Evolutionary conservation across 2,888 invertebrate genomes (phyloP), one percentile per base, ranked within the genome.

Genomic region (Sceliomorpha sp.): DNA sequence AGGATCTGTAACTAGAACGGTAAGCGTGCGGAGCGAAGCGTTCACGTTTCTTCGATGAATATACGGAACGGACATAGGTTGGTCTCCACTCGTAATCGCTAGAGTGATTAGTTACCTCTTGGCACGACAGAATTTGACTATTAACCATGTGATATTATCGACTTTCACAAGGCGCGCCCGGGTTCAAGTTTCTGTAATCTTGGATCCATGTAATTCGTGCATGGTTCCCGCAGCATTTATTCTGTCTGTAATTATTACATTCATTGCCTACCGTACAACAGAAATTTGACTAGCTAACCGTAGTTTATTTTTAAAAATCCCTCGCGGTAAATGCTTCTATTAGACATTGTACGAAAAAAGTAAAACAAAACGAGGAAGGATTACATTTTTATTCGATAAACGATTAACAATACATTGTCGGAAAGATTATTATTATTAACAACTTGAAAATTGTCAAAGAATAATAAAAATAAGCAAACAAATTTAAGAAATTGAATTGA

Each of bases 121-220:
- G 80, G 80, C 85, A 86, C 84, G 82, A 78, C 73, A 82, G 77
- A 79, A 72, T 78, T 81, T 78, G 76, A 83, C 76, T 82, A 77
- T 79, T 80, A 78, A 80, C 66, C 53, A 53, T 40, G 15, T 48
- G 56, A 69, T 73, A 45, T 53, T 55, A 56, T 59, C 55, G 26
- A 60, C 64, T 48, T 63, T 63, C 64, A 58, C 62, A 50, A 72
- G 56, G 32, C 63, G 60, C 70, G 31, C 63, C 70, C 50, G 31
- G 45, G 17, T 44, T 26, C 12, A 32, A 32, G 29, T 26, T 17
- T 39, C 51, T 51, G 36, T 26, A 10, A 20, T 14, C 36, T n/a
- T 13, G n/a, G 13, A 10, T 24, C 36, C 12, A 63, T 17, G 40
- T 32, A 42, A 47, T 47, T 53, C 17, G 27, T 34, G 12, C 45